These are phyloP conservation scores for Hippocampus zosterae DNA, from an alignment of 2,113 vertebrate species.

Conservation along the genomic window DNA sequence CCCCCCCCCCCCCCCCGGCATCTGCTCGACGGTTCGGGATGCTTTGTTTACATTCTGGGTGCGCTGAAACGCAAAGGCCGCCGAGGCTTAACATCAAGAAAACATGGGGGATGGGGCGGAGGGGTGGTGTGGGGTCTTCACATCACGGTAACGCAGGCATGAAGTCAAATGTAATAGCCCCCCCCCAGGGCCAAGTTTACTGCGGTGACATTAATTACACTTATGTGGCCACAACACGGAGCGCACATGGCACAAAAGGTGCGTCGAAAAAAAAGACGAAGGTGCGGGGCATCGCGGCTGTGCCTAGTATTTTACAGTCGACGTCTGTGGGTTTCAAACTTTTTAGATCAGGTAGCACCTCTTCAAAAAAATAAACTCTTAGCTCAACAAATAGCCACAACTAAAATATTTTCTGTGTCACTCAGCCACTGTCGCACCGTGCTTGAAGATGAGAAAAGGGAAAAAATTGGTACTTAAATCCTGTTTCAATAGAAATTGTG, in stretches of 20 bases:
- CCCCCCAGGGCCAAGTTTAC: neutral
- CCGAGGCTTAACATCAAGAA: constrained; percentile 26
- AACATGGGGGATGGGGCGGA: neutral
- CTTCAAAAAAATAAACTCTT: too few relatives aligned
- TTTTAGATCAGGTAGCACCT: neutral
- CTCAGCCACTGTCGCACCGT: too few relatives aligned
- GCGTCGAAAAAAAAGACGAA: neutral
- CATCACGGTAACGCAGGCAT: neutral
- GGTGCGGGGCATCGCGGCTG: neutral
- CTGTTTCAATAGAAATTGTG: too few relatives aligned
- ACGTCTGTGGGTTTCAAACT: neutral
- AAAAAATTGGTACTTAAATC: too few relatives aligned
- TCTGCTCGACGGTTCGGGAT: constrained; percentile 15
- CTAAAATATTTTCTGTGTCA: too few relatives aligned
- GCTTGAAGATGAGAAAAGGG: too few relatives aligned
- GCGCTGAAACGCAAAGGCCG: constrained; percentile 22
- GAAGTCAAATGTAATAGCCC: neutral
- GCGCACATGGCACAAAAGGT: neutral
- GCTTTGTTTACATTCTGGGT: constrained; percentile 51
- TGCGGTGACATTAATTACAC: neutral
- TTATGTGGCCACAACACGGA: neutral
- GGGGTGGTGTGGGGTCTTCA: neutral
- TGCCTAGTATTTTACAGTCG: neutral
- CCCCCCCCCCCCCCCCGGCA: too few relatives aligned
- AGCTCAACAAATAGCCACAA: too few relatives aligned